These are phyloP conservation scores for Gymnoscopelus microlampas DNA, from an alignment of 2,797 vertebrate species.

Conservation along the genomic window DNA sequence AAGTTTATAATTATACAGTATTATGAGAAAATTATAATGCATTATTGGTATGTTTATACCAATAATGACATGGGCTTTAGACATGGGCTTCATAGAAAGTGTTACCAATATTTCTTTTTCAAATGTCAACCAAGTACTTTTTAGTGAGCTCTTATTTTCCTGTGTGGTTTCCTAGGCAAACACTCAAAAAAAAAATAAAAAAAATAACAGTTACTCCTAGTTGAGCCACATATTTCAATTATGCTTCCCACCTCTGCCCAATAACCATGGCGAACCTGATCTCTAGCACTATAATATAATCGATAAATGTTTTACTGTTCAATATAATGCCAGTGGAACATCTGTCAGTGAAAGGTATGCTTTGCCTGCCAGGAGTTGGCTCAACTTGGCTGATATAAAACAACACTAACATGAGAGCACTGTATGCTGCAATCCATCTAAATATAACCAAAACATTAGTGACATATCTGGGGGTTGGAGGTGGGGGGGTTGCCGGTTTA, in stretches of 20 bases:
- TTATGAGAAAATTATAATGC: too few species aligned
- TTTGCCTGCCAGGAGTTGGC: not conserved
- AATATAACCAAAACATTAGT: slow-evolving; percentile 12
- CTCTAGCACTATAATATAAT: slow-evolving; percentile 17
- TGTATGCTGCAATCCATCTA: not conserved
- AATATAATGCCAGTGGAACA: slow-evolving; percentile 14
- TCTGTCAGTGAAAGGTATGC: slow-evolving; percentile 23
- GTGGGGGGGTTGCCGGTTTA: slow-evolving; percentile 3
- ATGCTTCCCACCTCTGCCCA: slow-evolving; percentile 8
- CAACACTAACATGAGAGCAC: not conserved
- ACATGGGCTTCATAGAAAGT: too few species aligned
- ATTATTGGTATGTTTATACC: too few species aligned
- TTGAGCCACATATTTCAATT: not conserved
- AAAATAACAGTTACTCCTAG: not conserved
- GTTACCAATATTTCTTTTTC: too few species aligned
- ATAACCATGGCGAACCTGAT: slow-evolving; percentile 26
- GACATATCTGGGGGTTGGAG: slow-evolving; percentile 15
- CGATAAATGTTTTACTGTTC: slow-evolving; percentile 5
- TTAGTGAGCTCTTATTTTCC: not conserved
- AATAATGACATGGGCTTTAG: too few species aligned
- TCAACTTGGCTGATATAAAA: slow-evolving; percentile 4
- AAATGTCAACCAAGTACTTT: not conserved
- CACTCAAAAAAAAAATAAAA: too few species aligned
- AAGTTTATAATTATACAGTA: too few species aligned
- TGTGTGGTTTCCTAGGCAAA: not conserved